Percentiles rank a stretch among this genome's conserved stretches.
phyloP scores from a whole-genome alignment of 2,113 vertebrate genomes.

The human region GRCh38 chr13:91576001-91576500 shows the following conservation, averaged over 20 bases:
- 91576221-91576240: not conserved
- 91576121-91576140: not conserved
- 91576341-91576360: not conserved
- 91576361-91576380: not conserved
- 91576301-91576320: not conserved
- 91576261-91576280: not conserved
- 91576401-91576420: not conserved
- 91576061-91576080: not conserved
- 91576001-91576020: not conserved
- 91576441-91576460: not conserved
- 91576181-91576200: not conserved
- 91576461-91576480: not conserved
- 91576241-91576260: not conserved
- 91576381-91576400: not conserved
- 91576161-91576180: not conserved
- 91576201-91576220: not conserved
- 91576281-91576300: not conserved
- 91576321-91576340: not conserved
- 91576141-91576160: not conserved
- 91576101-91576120: not conserved
- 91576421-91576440: not conserved
- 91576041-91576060: not conserved
- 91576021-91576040: not conserved
- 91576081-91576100: not conserved
- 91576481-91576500: not conserved